A percentile compares a stretch with the other conserved stretches of the same genome.
Evolutionary conservation across 2,888 invertebrate genomes (phyloP).

Genomic region (Falcaria lacertinaria): DNA sequence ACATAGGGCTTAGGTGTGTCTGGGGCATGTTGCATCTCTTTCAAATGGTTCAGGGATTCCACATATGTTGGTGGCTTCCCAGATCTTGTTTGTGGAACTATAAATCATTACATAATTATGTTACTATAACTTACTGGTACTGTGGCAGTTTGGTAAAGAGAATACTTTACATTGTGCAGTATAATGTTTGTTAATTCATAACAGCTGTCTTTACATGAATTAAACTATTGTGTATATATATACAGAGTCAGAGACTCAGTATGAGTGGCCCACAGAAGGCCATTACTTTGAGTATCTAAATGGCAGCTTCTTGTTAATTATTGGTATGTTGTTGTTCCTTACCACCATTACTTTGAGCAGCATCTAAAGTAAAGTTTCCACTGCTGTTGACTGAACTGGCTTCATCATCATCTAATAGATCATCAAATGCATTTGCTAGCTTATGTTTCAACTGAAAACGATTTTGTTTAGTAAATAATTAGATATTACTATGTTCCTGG

Average conservation of each 20-base stretch:
- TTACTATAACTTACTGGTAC: too few relatives aligned
- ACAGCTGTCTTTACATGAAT: too few relatives aligned
- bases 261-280: too few relatives aligned
- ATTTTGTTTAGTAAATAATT: slow-evolving; percentile 12
- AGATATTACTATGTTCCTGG: neutral
- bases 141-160: too few relatives aligned
- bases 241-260: too few relatives aligned
- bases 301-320: too few relatives aligned
- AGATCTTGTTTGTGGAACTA: slow-evolving; percentile 44
- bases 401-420: slow-evolving; percentile 83
- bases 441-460: slow-evolving; percentile 81
- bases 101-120: neutral
- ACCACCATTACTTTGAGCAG: slow-evolving; percentile 55
- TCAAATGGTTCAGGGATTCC: slow-evolving; percentile 62
- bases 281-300: too few relatives aligned
- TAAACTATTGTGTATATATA: too few relatives aligned
- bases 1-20: slow-evolving; percentile 59
- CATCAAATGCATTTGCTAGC: slow-evolving; percentile 84
- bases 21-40: slow-evolving; percentile 47
- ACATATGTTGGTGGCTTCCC: slow-evolving; percentile 65
- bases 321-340: slow-evolving; percentile 4
- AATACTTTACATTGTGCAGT: too few relatives aligned
- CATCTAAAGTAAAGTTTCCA: slow-evolving; percentile 64
- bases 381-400: slow-evolving; percentile 81
- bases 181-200: too few relatives aligned